Evolutionary conservation across 2,797 vertebrate species (phyloP).

Genomic region (Enteromius thamalakanensis): DNA sequence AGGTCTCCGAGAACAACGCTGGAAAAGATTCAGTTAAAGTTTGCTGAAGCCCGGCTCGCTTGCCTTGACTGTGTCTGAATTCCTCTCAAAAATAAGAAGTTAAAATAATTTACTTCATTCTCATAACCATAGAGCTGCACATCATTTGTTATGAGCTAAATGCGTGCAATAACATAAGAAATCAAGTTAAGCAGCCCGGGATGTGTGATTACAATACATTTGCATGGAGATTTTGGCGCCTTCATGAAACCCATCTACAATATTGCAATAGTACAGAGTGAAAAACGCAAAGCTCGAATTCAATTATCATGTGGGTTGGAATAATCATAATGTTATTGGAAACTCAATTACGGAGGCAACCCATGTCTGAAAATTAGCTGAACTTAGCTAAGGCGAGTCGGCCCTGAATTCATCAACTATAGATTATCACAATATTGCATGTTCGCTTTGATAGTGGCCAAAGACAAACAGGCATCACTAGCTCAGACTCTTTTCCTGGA

Average conservation of each 20-base stretch:
- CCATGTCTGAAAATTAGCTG: constrained; percentile 99
- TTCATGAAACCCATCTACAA: constrained; percentile 86
- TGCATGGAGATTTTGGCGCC: constrained; percentile 63
- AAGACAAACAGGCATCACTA: constrained; percentile 94
- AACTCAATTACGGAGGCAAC: constrained; percentile 99
- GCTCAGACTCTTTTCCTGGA: constrained; percentile 80
- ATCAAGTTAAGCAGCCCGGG: constrained; percentile 98
- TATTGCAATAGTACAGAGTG: constrained; percentile 93
- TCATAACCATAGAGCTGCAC: constrained; percentile 78
- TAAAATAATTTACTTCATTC: constrained; percentile 81
- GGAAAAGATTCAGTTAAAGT: constrained; percentile 44
- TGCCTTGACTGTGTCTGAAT: constrained; percentile 66
- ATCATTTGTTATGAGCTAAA: constrained; percentile 90
- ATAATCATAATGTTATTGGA: constrained; percentile 99
- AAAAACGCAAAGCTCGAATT: constrained; percentile 89
- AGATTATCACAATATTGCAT: constrained; percentile 99
- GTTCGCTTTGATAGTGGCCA: constrained; percentile 99
- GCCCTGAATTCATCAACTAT: constrained; percentile 99
- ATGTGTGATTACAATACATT: constrained; percentile 82
- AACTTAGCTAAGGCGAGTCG: constrained; percentile 98
- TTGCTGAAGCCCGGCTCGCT: constrained; percentile 38
- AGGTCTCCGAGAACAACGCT: constrained; percentile 15
- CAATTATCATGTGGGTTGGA: constrained; percentile 98
- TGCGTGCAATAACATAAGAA: constrained; percentile 97
- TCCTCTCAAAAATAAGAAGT: constrained; percentile 81